Conservation (phyloP, 2,888 invertebrate species). For the Crematogaster levior region DNA sequence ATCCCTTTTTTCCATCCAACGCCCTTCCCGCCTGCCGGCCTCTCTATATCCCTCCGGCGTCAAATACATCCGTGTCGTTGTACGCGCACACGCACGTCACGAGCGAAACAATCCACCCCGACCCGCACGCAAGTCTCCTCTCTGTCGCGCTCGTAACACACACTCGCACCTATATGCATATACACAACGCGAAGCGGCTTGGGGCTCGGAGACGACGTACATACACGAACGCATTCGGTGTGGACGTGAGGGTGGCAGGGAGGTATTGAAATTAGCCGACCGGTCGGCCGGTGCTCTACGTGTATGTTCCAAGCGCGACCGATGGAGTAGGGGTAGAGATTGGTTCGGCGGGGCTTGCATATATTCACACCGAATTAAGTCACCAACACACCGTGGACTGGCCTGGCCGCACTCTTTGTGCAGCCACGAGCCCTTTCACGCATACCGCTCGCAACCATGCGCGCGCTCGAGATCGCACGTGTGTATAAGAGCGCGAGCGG, state of each 20-base stretch:
- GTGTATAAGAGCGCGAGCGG: conserved; percentile 71
- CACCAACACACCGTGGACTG: conserved; percentile 78
- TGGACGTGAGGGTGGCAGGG: conserved; percentile 59
- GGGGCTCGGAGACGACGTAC: background rate
- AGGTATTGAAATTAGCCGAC: conserved; percentile 84
- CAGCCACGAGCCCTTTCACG: conserved; percentile 78
- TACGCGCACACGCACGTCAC: conserved; percentile 66
- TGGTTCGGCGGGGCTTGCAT: conserved; percentile 77
- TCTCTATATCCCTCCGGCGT: conserved; percentile 56
- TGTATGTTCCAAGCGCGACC: conserved; percentile 66
- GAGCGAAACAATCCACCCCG: conserved; percentile 70
- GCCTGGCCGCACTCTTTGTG: conserved; percentile 79
- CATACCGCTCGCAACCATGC: conserved; percentile 62
- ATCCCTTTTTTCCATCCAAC: conserved; percentile 55
- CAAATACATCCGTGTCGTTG: conserved; percentile 70
- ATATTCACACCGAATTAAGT: conserved; percentile 84
- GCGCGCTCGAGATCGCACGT: conserved; percentile 56
- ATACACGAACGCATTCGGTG: conserved; percentile 18
- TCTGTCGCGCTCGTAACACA: conserved; percentile 57
- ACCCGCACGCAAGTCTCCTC: conserved; percentile 55
- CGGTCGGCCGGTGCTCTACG: conserved; percentile 66
- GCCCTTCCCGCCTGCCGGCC: conserved; percentile 2
- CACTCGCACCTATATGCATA: conserved; percentile 14
- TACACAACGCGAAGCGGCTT: conserved; percentile 27
- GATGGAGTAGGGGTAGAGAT: conserved; percentile 66